phyloP scores from a whole-genome alignment of 2,113 vertebrate genomes.

The Eublepharis macularius region DNA sequence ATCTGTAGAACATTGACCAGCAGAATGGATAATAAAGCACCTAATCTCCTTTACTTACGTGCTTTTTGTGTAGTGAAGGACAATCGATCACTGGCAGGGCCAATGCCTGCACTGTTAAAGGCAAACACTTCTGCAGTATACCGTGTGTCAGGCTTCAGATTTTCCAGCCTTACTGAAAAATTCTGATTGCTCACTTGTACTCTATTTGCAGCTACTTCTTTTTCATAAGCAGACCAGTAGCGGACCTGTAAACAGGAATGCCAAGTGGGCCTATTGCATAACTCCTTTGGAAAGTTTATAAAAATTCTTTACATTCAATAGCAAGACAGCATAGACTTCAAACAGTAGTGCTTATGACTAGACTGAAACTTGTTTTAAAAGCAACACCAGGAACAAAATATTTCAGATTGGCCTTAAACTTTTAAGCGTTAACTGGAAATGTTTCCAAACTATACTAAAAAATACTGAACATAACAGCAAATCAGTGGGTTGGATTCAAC shows the following conservation, averaged over 20 bases:
- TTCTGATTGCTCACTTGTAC: slow-evolving; percentile 80
- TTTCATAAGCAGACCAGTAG: slow-evolving; percentile 87
- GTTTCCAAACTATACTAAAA: not conserved
- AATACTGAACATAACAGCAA: not conserved
- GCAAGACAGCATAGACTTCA: not conserved
- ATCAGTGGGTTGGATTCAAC: too few relatives aligned
- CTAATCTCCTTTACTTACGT: slow-evolving; percentile 79
- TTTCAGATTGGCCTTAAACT: slow-evolving; percentile 3
- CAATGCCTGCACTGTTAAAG: slow-evolving; percentile 90
- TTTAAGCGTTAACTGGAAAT: not conserved
- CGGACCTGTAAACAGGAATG: slow-evolving; percentile 79
- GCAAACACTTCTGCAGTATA: slow-evolving; percentile 89
- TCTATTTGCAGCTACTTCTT: slow-evolving; percentile 83
- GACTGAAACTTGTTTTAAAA: not conserved
- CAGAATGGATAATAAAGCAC: not conserved
- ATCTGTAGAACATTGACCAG: not conserved
- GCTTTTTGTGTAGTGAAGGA: slow-evolving; percentile 88
- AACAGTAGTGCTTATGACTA: not conserved
- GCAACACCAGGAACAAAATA: slow-evolving; percentile 11
- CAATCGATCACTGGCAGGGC: slow-evolving; percentile 80
- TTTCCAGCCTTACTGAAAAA: slow-evolving; percentile 86
- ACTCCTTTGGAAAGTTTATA: not conserved
- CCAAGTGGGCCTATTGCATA: not conserved
- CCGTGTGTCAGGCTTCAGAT: slow-evolving; percentile 83
- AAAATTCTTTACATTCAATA: not conserved